Evolutionary conservation across 53 echinoderm and acorn worm species (phyloP).

Genomic region (Temnopleurus reevesii): DNA sequence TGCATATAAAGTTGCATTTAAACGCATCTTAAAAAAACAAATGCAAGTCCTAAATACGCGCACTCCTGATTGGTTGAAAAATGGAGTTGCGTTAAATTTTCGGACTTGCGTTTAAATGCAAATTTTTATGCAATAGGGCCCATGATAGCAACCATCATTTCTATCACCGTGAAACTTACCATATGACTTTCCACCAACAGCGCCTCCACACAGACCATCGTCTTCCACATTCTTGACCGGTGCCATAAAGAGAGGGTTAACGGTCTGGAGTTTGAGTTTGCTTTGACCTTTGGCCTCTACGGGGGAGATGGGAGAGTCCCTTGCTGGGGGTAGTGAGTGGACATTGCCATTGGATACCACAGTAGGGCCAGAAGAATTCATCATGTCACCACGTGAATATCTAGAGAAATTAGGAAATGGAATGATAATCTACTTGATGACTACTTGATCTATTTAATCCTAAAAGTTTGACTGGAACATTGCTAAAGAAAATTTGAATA

Average conservation of each 20-base stretch:
- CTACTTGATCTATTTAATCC: no score
- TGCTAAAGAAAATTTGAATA: no score
- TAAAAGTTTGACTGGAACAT: no score
- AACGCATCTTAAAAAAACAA: no score
- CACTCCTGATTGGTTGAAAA: no score
- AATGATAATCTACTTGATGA: no score
- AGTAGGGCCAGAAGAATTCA: slow-evolving; percentile 42
- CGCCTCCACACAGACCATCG: slow-evolving; percentile 31
- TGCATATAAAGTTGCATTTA: no score
- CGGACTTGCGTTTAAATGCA: no score
- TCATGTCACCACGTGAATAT: slow-evolving; percentile 51
- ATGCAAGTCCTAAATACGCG: no score
- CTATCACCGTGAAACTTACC: not conserved
- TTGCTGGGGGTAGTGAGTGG: slow-evolving; percentile 32
- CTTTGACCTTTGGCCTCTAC: slow-evolving; percentile 24
- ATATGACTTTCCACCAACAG: slow-evolving; percentile 29
- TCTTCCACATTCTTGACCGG: slow-evolving; percentile 54
- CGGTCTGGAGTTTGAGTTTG: slow-evolving; percentile 51
- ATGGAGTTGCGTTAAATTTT: no score
- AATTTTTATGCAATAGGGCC: no score
- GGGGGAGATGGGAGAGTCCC: slow-evolving; percentile 16
- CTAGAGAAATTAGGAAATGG: not conserved
- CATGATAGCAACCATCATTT: no score
- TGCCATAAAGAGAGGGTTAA: slow-evolving; percentile 55
- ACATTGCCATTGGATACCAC: slow-evolving; percentile 52